Percentiles rank a stretch among this genome's conserved stretches.
phyloP scores from a whole-genome alignment of 2,113 vertebrate species.

The Hyaena hyaena region DNA sequence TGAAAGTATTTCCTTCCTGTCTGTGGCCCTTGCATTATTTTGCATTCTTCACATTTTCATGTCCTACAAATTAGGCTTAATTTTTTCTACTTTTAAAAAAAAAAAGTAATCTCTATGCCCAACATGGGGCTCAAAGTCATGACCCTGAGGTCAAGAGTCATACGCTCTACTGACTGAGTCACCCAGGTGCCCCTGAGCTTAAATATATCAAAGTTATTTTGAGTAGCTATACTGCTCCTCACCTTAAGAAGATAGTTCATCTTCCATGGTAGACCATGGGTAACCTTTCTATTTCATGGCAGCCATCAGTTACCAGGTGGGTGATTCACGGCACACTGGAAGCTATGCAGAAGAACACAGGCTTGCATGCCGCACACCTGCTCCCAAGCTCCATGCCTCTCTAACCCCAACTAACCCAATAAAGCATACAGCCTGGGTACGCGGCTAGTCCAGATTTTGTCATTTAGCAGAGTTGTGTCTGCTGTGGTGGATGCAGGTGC shows the following conservation, averaged over 20 bases:
- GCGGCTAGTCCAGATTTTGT: constrained; percentile 95
- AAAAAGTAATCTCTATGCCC: neutral
- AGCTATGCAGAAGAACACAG: constrained; percentile 95
- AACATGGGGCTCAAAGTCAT: neutral
- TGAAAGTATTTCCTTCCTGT: neutral
- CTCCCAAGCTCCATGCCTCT: constrained; percentile 91
- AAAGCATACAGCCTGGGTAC: constrained; percentile 93
- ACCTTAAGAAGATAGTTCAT: neutral
- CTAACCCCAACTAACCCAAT: constrained; percentile 91
- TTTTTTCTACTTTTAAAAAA: neutral
- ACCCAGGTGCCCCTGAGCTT: neutral
- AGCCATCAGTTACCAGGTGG: constrained; percentile 89
- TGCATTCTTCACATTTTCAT: neutral
- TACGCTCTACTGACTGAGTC: neutral
- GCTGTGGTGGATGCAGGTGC: constrained; percentile 93
- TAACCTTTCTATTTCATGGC: constrained; percentile 89
- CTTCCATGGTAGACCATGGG: neutral
- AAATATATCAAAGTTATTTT: neutral
- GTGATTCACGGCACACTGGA: constrained; percentile 93
- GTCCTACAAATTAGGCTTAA: neutral
- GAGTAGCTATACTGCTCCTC: neutral
- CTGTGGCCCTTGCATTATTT: neutral
- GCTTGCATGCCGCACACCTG: constrained; percentile 93
- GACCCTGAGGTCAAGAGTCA: neutral
- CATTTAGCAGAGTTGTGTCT: constrained; percentile 92